These are phyloP conservation scores for Rattus rattus DNA, from an alignment of 2,113 vertebrate species.

Conservation along the genomic window DNA sequence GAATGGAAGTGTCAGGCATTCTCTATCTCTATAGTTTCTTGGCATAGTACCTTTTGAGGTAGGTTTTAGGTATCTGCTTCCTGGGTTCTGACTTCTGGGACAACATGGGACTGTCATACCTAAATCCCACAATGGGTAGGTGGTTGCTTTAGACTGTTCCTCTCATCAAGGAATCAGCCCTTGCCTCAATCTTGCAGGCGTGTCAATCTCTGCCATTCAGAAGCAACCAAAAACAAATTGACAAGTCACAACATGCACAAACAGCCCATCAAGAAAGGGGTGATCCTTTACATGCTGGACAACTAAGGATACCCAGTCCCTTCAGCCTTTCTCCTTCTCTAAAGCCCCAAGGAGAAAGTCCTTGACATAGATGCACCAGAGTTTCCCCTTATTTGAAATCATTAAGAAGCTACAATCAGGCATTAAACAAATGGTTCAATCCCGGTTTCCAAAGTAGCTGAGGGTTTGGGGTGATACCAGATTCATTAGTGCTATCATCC, in stretches of 20 bases:
- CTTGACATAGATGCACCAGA: not conserved
- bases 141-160: constrained; percentile 24
- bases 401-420: not conserved
- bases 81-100: not conserved
- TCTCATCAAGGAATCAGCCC: not conserved
- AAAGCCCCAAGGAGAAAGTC: not conserved
- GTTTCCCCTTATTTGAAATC: not conserved
- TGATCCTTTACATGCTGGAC: not conserved
- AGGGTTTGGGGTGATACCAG: not conserved
- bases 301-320: not conserved
- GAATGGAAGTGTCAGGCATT: not conserved
- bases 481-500: not conserved
- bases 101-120: constrained; percentile 23
- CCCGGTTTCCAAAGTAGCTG: not conserved
- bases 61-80: constrained; percentile 5
- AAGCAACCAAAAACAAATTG: constrained; percentile 3
- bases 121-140: constrained; percentile 49
- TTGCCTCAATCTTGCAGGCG: not conserved
- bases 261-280: not conserved
- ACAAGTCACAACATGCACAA: not conserved
- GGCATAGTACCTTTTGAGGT: not conserved
- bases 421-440: not conserved
- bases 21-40: not conserved
- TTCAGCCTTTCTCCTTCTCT: not conserved
- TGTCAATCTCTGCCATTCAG: constrained; percentile 54